These are phyloP conservation scores for Drosophila quadrilineata DNA, from an alignment of 1,140 invertebrate species.

Conservation along the genomic window DNA sequence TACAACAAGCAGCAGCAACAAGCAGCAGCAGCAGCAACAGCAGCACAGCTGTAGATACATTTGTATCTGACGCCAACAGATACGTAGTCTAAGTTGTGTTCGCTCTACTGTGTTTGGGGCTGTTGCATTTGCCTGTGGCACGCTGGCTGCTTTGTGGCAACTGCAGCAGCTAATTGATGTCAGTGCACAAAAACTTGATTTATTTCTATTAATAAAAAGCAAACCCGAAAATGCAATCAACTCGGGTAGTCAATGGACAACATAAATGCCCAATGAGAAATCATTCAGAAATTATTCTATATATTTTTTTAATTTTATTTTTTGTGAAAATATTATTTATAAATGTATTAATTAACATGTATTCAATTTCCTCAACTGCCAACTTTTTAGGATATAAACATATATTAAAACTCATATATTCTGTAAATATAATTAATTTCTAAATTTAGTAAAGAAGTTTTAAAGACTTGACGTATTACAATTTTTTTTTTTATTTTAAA, in stretches of 20 bases:
- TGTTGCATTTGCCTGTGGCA: slow-evolving; percentile 13
- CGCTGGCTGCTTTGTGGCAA: slow-evolving; percentile 18
- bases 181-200: slow-evolving; percentile 76
- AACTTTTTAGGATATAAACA: too few relatives aligned
- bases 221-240: slow-evolving; percentile 35
- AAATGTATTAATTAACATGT: too few relatives aligned
- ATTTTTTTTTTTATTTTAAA: too few relatives aligned
- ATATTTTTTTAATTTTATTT: background rate
- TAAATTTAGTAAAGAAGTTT: too few relatives aligned
- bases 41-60: slow-evolving; percentile 61
- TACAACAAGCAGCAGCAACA: slow-evolving; percentile 24
- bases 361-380: too few relatives aligned
- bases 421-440: too few relatives aligned
- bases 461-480: too few relatives aligned
- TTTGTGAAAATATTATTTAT: too few relatives aligned
- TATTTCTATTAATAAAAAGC: slow-evolving; percentile 77
- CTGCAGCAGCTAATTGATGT: slow-evolving; percentile 71
- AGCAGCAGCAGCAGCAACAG: too few relatives aligned
- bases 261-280: slow-evolving; percentile 26
- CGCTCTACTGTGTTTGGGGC: background rate
- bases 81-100: slow-evolving; percentile 30
- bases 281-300: background rate
- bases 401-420: too few relatives aligned
- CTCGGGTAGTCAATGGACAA: background rate
- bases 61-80: slow-evolving; percentile 69